Conservation (phyloP, 2,113 vertebrate genomes). For the Heterochromis multidens region DNA sequence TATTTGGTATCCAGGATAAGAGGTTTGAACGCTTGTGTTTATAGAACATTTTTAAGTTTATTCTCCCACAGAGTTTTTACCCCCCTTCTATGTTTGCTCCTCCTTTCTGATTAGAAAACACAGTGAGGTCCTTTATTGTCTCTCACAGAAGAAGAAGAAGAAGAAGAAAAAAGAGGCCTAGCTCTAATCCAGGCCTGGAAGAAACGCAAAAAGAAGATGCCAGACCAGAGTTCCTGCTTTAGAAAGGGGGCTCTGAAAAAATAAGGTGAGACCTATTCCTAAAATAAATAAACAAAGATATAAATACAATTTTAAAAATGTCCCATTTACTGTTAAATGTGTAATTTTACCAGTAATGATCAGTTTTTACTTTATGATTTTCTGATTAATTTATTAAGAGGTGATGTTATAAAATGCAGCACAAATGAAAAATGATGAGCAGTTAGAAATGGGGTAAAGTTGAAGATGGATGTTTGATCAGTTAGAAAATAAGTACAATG, state of each 20-base stretch:
- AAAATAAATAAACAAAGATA: background rate
- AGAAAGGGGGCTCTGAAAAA: background rate
- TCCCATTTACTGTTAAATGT: background rate
- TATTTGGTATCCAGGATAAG: no score
- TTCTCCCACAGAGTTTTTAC: background rate
- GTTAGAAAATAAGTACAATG: slow-evolving; percentile 28
- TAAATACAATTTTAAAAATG: background rate
- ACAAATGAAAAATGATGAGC: background rate
- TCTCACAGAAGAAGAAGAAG: background rate
- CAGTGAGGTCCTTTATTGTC: background rate
- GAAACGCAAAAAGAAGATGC: background rate
- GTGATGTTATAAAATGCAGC: background rate
- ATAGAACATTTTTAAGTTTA: background rate
- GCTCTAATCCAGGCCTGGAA: background rate
- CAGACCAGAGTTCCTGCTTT: background rate
- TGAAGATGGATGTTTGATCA: background rate
- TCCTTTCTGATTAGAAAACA: background rate
- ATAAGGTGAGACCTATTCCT: background rate
- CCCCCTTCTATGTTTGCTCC: background rate
- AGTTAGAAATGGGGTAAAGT: background rate
- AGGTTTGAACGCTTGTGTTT: background rate
- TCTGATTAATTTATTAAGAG: background rate
- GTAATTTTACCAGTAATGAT: background rate
- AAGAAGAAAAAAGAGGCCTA: background rate
- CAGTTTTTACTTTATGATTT: background rate